Base-by-base conservation (phyloP, 2,113 vertebrate genomes). In the Hippocampus zosterae region DNA sequence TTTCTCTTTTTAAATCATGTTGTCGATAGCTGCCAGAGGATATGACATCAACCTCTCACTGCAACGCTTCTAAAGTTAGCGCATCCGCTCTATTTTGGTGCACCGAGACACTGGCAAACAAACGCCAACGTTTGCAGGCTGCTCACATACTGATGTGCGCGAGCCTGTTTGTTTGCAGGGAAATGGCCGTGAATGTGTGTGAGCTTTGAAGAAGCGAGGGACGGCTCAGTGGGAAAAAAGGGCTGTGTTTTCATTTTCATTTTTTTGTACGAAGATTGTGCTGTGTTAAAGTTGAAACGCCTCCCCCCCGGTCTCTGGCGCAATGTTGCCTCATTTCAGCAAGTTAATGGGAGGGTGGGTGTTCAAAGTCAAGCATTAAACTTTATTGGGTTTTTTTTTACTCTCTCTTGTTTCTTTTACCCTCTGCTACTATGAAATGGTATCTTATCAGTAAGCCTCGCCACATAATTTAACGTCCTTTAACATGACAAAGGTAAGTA, bases 171-270 rank as follows among this genome's bases (percentile, higher is more conserved):
- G 66, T 52, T 27, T 75, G 48, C 18, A 9, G 42, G 23, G 63
- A 46, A 7, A 46, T 65, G 23, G 10, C n/a, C 21, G 63, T 65
- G 68, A 70, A 27, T 42, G 48, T 25, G 59, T 50, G 27, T 16
- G 7, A n/a, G 16, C 23, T 21, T 70, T 73, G 71, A 75, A 70
- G 77, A 89, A 81, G 72, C 81, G 70, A 82, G 70, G 81, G 81
- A 86, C 79, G 82, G 71, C 64, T 83, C 85, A 75, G 59, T 44
- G 23, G 78, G 66, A 77, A 77, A 78, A 67, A 75, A 42, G n/a
- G n/a, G 66, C 70, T 75, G 71, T 42, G n/a, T 83, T 80, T 75
- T 71, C 66, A 41, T 82, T 79, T 56, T 75, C 46, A 15, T 23
- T 81, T 23, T 81, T 78, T 74, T 72, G 57, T 74, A 71, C 62